phyloP scores from a whole-genome alignment of 2,797 vertebrate genomes.

The Oreochromis grahami region DNA sequence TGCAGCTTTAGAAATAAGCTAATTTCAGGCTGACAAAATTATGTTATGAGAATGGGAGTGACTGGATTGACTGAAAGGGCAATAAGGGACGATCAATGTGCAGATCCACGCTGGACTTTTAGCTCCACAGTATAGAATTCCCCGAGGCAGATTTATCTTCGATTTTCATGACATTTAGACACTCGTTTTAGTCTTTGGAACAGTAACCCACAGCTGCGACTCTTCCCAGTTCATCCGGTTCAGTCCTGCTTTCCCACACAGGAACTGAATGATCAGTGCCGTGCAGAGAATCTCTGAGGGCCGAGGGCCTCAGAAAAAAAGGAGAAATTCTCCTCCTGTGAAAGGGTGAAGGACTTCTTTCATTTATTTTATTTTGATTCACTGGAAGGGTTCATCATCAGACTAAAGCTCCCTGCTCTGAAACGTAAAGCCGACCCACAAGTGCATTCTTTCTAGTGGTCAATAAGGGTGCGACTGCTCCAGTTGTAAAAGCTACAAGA shows the following conservation, averaged over 20 bases:
- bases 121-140: background rate
- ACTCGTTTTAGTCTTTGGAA: background rate
- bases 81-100: conserved; percentile 44
- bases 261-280: background rate
- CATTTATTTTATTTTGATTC: background rate
- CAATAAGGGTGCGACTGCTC: background rate
- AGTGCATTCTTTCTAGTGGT: background rate
- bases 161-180: conserved; percentile 1
- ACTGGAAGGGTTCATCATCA: background rate
- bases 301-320: background rate
- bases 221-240: background rate
- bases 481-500: background rate
- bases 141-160: conserved; percentile 14
- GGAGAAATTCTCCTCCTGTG: background rate
- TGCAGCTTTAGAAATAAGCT: conserved; percentile 29
- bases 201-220: conserved; percentile 16
- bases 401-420: background rate
- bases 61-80: conserved; percentile 35
- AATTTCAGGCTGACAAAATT: conserved; percentile 32
- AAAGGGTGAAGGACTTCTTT: background rate
- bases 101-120: conserved; percentile 7
- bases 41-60: conserved; percentile 24
- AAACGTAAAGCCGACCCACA: background rate
- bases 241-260: background rate
- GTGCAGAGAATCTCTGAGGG: background rate